Evolutionary conservation across 1,140 invertebrate species (phyloP).

Genomic region (Drosophila tsacasi): DNA sequence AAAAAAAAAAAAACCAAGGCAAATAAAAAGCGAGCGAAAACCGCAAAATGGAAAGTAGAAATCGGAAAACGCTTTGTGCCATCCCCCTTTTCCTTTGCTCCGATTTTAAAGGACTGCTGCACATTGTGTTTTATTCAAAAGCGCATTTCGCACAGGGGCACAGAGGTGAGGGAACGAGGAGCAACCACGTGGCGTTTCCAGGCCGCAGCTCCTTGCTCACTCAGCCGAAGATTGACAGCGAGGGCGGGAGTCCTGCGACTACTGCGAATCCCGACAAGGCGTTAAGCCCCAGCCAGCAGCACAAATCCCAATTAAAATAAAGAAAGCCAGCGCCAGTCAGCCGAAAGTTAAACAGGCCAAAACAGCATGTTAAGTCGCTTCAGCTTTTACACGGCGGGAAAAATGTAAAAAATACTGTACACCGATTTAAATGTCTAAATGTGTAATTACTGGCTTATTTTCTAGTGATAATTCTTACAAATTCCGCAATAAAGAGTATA

Average conservation of each 20-base stretch:
- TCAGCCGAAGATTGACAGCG: slow-evolving; percentile 55
- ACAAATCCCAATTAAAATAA: slow-evolving; percentile 81
- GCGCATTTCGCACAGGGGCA: slow-evolving; percentile 65
- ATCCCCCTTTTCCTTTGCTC: slow-evolving; percentile 28
- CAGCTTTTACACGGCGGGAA: slow-evolving; percentile 7
- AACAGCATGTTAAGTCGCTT: slow-evolving; percentile 54
- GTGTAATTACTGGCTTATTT: not conserved
- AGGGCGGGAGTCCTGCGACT: slow-evolving; percentile 41
- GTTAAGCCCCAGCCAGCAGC: slow-evolving; percentile 49
- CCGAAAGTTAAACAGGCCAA: slow-evolving; percentile 71
- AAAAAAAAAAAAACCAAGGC: slow-evolving; percentile 64
- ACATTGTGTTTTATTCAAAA: slow-evolving; percentile 75
- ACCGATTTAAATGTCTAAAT: not conserved
- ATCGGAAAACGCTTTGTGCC: slow-evolving; percentile 66
- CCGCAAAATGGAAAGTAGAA: slow-evolving; percentile 57
- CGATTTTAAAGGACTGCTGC: slow-evolving; percentile 62
- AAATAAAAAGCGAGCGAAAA: slow-evolving; percentile 46
- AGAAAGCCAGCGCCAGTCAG: slow-evolving; percentile 72
- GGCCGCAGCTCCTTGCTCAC: slow-evolving; percentile 40
- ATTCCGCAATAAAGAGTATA: not conserved
- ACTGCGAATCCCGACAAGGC: slow-evolving; percentile 49
- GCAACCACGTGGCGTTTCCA: slow-evolving; percentile 68
- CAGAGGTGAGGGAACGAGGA: slow-evolving; percentile 13
- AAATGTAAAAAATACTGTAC: not conserved
- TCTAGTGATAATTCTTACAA: not conserved